A percentile compares a stretch with the other conserved stretches of the same genome.
phyloP scores from a whole-genome alignment of 2,113 vertebrate species.

The Hypanus sabinus region DNA sequence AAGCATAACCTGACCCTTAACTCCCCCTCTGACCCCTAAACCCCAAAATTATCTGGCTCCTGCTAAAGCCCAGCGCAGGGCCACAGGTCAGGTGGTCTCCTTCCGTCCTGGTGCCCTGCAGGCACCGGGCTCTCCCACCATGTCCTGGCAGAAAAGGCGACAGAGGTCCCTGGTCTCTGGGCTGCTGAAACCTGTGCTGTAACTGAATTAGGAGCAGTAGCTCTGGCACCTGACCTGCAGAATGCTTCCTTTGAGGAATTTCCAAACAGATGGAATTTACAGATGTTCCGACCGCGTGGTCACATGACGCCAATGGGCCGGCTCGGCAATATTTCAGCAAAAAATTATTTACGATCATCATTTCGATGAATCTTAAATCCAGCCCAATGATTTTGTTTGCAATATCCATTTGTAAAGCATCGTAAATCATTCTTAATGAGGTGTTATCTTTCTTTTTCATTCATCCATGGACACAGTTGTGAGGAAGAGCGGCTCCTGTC shows the following conservation, averaged over 20 bases:
- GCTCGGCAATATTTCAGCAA: background rate
- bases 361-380: background rate
- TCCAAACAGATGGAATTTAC: background rate
- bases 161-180: background rate
- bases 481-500: background rate
- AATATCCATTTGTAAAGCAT: background rate
- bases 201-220: background rate
- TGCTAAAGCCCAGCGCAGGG: background rate
- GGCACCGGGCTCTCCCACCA: background rate
- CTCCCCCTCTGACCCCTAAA: too few species aligned
- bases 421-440: constrained; percentile 21
- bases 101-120: background rate
- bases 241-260: background rate
- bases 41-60: too few species aligned
- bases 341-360: background rate
- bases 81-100: background rate
- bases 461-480: background rate
- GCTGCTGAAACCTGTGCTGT: background rate
- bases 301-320: background rate
- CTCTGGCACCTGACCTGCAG: background rate
- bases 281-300: background rate
- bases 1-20: too few species aligned
- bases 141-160: background rate
- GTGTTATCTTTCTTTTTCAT: background rate
- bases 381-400: background rate